Conservation (phyloP, 2,797 vertebrate species). For the Malacoctenus gilli region DNA sequence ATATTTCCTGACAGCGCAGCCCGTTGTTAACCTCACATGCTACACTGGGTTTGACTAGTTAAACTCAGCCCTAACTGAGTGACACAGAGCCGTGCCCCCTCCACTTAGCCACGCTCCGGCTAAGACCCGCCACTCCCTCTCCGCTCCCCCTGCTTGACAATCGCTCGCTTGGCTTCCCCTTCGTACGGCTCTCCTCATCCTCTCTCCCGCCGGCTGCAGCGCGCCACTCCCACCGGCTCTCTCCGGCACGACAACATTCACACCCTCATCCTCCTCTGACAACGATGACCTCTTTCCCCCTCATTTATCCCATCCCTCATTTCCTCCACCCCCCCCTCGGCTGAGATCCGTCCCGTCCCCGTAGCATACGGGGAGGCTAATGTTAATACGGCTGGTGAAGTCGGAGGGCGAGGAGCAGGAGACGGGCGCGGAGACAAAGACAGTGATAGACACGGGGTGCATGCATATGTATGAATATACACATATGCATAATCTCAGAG, state of each 20-base stretch:
- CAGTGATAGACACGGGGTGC: conserved; percentile 61
- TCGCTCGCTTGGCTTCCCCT: conserved; percentile 52
- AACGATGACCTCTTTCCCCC: conserved; percentile 68
- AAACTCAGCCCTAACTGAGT: conserved; percentile 55
- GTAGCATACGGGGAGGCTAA: conserved; percentile 51
- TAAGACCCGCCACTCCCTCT: conserved; percentile 64
- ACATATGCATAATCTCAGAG: conserved; percentile 74
- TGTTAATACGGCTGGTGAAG: conserved; percentile 62
- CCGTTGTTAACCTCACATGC: conserved; percentile 27
- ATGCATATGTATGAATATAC: conserved; percentile 79
- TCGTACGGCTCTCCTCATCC: conserved; percentile 50
- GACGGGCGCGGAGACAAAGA: conserved; percentile 65
- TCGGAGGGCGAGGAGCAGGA: conserved; percentile 48
- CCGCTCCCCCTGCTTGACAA: conserved; percentile 42
- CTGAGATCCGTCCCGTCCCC: conserved; percentile 55
- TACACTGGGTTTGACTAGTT: conserved; percentile 49
- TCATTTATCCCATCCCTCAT: conserved; percentile 69
- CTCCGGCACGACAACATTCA: conserved; percentile 66
- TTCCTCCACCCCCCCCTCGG: conserved; percentile 61
- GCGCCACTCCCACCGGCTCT: conserved; percentile 61
- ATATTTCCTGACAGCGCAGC: conserved; percentile 8
- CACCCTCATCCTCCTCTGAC: conserved; percentile 63
- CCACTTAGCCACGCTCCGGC: conserved; percentile 62
- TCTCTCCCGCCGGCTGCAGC: conserved; percentile 17
- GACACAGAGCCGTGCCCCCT: conserved; percentile 61